Conservation (phyloP, 1,140 invertebrate genomes). For the Zeugodacus cucurbitae region DNA sequence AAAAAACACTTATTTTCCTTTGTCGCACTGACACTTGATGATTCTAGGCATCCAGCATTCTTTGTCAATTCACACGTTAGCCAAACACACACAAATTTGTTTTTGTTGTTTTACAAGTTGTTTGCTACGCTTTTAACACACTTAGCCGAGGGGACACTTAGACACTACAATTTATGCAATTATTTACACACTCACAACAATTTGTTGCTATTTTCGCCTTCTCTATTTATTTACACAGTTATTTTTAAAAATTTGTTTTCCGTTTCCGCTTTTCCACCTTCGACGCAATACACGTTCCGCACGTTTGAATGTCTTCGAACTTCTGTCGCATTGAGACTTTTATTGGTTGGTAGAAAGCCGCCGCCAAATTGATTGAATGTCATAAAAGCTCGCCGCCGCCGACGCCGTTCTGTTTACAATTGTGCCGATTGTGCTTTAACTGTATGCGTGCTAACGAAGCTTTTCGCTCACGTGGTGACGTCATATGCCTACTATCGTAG, state of each 20-base stretch:
- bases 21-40: background rate
- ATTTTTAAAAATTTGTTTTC: background rate
- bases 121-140: background rate
- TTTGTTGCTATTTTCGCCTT: background rate
- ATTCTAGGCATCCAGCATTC: background rate
- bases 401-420: background rate
- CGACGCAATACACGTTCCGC: background rate
- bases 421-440: background rate
- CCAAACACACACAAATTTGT: background rate
- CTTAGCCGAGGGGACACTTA: background rate
- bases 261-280: background rate
- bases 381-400: background rate
- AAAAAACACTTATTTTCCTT: background rate
- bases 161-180: background rate
- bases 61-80: background rate
- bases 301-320: constrained; percentile 24
- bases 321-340: constrained; percentile 17
- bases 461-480: background rate
- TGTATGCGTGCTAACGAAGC: background rate
- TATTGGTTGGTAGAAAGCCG: background rate
- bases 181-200: background rate
- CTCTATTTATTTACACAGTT: background rate
- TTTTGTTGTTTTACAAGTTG: background rate
- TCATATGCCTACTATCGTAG: background rate
- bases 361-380: background rate